These are phyloP conservation scores for Corydoras maculifer DNA, from an alignment of 2,113 vertebrate genomes.

Conservation along the genomic window DNA sequence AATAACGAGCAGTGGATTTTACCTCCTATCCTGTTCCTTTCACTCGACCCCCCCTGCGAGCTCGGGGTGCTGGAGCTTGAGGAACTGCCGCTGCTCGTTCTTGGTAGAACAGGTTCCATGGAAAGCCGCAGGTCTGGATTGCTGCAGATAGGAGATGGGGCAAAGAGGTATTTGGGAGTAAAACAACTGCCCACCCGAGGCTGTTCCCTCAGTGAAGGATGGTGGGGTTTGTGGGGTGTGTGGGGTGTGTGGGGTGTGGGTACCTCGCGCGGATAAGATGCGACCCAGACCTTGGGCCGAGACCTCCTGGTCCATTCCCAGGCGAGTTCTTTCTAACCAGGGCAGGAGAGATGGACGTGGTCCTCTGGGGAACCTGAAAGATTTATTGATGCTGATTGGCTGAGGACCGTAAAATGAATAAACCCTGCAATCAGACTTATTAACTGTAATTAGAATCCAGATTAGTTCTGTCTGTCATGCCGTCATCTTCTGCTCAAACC, in stretches of 20 bases:
- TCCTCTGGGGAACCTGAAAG: conserved; percentile 90
- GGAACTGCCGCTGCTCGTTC: conserved; percentile 92
- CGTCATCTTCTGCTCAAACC: no score
- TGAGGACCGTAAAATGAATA: no score
- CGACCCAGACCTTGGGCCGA: conserved; percentile 80
- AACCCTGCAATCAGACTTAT: no score
- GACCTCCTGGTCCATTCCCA: conserved; percentile 79
- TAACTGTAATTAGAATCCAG: no score
- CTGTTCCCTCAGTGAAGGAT: no score
- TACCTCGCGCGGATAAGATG: conserved; percentile 94
- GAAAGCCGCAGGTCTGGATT: conserved; percentile 88
- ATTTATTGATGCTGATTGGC: no score
- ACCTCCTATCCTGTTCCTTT: conserved; percentile 80
- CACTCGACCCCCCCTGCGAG: conserved; percentile 89
- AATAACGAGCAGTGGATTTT: conserved; percentile 40
- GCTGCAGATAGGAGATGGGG: conserved; percentile 52
- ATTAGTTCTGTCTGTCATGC: no score
- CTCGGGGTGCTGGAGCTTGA: conserved; percentile 96
- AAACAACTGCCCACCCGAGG: no score
- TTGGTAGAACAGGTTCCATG: conserved; percentile 82
- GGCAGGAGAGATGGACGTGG: conserved; percentile 96
- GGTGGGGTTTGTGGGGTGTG: neutral
- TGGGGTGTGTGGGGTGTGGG: neutral
- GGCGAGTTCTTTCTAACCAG: conserved; percentile 93
- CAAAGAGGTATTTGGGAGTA: no score